phyloP scores from a whole-genome alignment of 2,113 vertebrate species.

The pig (Sus scrofa) region T2T-Sscrofa CM000826.6:58354501-58355000 shows the following conservation, averaged over 20 bases:
- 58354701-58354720: not conserved
- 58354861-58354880: not conserved
- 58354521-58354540: not conserved
- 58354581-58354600: not conserved
- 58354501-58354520: not conserved
- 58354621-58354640: not conserved
- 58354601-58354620: not conserved
- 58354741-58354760: not conserved
- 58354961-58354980: not conserved
- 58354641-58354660: not conserved
- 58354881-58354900: not conserved
- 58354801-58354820: not conserved
- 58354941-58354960: not conserved
- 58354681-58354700: not conserved
- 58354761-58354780: not conserved
- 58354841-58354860: not conserved
- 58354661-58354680: not conserved
- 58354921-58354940: not conserved
- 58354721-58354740: not conserved
- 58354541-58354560: not conserved
- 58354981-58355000: not conserved
- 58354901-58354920: not conserved
- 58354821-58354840: not conserved
- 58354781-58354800: not conserved
- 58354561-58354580: not conserved